Percentiles rank a stretch among this genome's conserved stretches.
Evolutionary conservation across 2,888 invertebrate species (phyloP).

Genomic region (Drosophila pullipes): DNA sequence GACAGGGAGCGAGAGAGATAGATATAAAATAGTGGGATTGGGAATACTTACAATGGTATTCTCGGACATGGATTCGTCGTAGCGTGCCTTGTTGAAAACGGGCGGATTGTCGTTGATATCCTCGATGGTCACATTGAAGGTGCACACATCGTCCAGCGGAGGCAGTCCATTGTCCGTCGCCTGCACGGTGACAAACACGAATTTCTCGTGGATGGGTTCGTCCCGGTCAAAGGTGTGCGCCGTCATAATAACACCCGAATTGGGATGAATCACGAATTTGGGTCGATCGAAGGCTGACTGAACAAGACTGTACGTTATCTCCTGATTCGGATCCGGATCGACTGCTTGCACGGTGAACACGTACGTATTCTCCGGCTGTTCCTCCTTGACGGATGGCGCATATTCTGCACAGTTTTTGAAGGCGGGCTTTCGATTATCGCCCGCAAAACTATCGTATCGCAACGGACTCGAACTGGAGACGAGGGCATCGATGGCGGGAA

Average conservation of each 20-base stretch:
- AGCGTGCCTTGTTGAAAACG: conserved; percentile 87
- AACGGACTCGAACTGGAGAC: conserved; percentile 12
- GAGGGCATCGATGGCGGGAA: conserved; percentile 26
- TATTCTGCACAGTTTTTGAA: conserved; percentile 94
- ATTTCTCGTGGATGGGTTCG: conserved; percentile 93
- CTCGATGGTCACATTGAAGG: conserved; percentile 94
- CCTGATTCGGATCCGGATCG: conserved; percentile 90
- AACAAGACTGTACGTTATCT: conserved; percentile 93
- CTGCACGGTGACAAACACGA: conserved; percentile 93
- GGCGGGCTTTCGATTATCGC: conserved; percentile 94
- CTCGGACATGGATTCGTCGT: conserved; percentile 92
- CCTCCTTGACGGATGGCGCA: conserved; percentile 92
- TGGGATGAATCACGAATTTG: conserved; percentile 92
- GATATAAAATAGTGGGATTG: not conserved
- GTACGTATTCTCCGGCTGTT: conserved; percentile 89
- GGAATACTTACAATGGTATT: conserved; percentile 88
- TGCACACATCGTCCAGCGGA: conserved; percentile 95
- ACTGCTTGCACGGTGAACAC: conserved; percentile 87
- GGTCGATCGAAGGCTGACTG: conserved; percentile 90
- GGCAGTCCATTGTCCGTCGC: conserved; percentile 97
- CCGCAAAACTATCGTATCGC: conserved; percentile 57
- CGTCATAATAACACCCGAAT: conserved; percentile 91
- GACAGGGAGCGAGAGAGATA: not conserved
- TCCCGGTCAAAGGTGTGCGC: conserved; percentile 94
- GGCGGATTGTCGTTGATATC: conserved; percentile 96